These are phyloP conservation scores for Sepioteuthis lessoniana DNA, from an alignment of 2,888 invertebrate genomes.

Conservation along the genomic window DNA sequence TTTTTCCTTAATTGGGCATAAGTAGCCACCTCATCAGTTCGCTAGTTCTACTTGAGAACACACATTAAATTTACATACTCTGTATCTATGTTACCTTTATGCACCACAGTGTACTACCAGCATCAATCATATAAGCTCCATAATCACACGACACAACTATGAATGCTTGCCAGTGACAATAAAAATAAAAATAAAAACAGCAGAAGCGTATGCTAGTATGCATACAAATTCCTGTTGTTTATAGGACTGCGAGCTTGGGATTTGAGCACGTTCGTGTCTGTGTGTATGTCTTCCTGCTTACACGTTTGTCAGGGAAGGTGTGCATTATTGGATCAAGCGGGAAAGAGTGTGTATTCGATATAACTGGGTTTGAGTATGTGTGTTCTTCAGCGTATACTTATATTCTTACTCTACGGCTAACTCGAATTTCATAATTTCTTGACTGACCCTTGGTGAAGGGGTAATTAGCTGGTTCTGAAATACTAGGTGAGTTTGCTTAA, in stretches of 20 bases:
- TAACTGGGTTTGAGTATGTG: neutral
- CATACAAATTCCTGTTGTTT: neutral
- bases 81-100: neutral
- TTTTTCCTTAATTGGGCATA: neutral
- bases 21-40: neutral
- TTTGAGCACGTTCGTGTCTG: neutral
- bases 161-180: neutral
- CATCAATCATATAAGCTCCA: no score
- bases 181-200: neutral
- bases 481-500: neutral
- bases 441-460: neutral
- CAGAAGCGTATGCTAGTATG: neutral
- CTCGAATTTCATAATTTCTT: neutral
- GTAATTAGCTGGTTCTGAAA: no score
- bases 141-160: no score
- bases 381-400: neutral
- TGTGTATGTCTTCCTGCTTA: neutral
- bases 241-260: neutral
- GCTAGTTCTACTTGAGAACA: neutral
- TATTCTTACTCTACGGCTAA: no score
- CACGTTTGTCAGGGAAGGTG: neutral
- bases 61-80: neutral
- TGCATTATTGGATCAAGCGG: neutral
- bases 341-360: neutral
- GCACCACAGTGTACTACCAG: neutral